A percentile compares a stretch with the other conserved stretches of the same genome.
Conservation (phyloP, 2,797 vertebrate genomes). For the Tokudaia tokunoshimensis region DNA sequence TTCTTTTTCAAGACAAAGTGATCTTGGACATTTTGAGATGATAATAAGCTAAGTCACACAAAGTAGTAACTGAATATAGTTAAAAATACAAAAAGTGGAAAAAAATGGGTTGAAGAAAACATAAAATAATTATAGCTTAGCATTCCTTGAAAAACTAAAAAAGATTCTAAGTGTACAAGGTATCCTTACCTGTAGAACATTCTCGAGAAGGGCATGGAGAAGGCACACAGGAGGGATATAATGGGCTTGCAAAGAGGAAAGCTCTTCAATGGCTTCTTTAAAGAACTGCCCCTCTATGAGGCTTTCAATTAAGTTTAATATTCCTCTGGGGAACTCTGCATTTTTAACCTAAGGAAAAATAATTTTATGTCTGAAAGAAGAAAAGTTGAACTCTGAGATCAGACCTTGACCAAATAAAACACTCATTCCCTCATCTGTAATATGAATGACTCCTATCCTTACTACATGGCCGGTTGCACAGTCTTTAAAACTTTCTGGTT, state of each 20-base stretch:
- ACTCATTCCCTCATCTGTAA: constrained; percentile 37
- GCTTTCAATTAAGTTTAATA: constrained; percentile 84
- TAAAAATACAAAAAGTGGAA: background rate
- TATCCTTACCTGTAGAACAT: constrained; percentile 91
- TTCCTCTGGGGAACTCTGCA: constrained; percentile 68
- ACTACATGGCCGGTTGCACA: background rate
- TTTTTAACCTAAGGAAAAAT: constrained; percentile 84
- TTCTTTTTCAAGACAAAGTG: constrained; percentile 9
- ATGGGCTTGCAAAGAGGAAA: constrained; percentile 88
- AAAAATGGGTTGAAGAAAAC: constrained; percentile 24
- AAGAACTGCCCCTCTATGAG: constrained; percentile 88
- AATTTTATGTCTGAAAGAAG: constrained; percentile 66
- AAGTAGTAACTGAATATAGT: background rate
- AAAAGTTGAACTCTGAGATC: constrained; percentile 28
- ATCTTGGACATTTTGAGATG: constrained; percentile 39
- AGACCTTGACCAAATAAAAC: constrained; percentile 47
- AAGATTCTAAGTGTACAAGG: background rate
- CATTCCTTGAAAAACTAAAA: constrained; percentile 18
- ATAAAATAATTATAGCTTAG: background rate
- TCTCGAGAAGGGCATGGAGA: constrained; percentile 92
- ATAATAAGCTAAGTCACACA: constrained; percentile 1
- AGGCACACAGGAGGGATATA: constrained; percentile 90
- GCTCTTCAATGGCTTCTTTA: constrained; percentile 89
- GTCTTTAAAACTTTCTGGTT: background rate
- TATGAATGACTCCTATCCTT: background rate